These are phyloP conservation scores for Felis catus DNA, from an alignment of 2,113 vertebrate species.

Conservation along the genomic window F.catus_Fca126_mat1.0 CM031417.1:87617001-87617500, in stretches of 20 bases:
- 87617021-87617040: background rate
- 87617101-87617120: background rate
- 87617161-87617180: background rate
- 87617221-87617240: slow-evolving; percentile 17
- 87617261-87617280: background rate
- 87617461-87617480: slow-evolving; percentile 10
- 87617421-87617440: background rate
- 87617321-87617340: background rate
- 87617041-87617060: too few species aligned
- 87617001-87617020: background rate
- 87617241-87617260: background rate
- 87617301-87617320: background rate
- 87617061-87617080: background rate
- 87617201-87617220: background rate
- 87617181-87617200: slow-evolving; percentile 6
- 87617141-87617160: background rate
- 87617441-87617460: background rate
- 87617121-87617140: background rate
- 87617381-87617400: background rate
- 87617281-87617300: background rate
- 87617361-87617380: slow-evolving; percentile 24
- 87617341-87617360: slow-evolving; percentile 30
- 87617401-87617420: background rate
- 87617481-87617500: background rate
- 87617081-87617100: background rate